Base-by-base conservation (phyloP, 2,113 vertebrate species). In the Cyanoderma ruficeps region DNA sequence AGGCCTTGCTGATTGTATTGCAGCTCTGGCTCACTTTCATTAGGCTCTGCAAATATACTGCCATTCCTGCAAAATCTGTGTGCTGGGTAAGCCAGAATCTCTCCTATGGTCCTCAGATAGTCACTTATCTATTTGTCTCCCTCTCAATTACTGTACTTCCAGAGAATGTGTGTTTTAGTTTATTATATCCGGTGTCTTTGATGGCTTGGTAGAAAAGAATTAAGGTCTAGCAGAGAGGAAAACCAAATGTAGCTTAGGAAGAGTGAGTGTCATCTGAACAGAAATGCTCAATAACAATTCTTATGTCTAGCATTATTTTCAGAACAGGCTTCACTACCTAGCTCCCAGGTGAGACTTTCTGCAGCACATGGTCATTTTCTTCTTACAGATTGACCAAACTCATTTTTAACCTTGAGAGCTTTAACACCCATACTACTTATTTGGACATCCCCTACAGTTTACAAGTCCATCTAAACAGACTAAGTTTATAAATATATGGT, bases 1-100 rank as follows among this genome's bases (percentile, higher is more conserved):
- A 60, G 60, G 35, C 56, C 56, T 77, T 61, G 41, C 79, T 81
- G 70, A 67, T 93, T 15, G 0, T 42, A 39, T 87, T 83, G 68
- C 78, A 13, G 30, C 67, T 37, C 31, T 61, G 89, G 75, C 83
- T 94, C 64, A 19, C 82, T 96, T 95, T 95, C 57, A 69, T 93
- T 89, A 83, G 50, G 41, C 75, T 90, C 78, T 94, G 85, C 64
- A 94, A 90, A 89, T 83, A 90, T 39, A 74, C 39, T 70, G 87
- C 80, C 33, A 10, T 90, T 81, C 55, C 78, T 3, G 0, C 85
- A 83, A 83, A 88, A 90, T 80, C 63, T 67, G 1, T n/a, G 20
- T 87, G 71, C 88, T 63, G 49, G 60, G 27, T 81, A 67, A 90
- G 60, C 50, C 90, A 86, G 63, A 80, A 59, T 80, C 60, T 86